These are phyloP conservation scores for Argyra leucocephala DNA, from an alignment of 2,888 invertebrate genomes.

Conservation along the genomic window DNA sequence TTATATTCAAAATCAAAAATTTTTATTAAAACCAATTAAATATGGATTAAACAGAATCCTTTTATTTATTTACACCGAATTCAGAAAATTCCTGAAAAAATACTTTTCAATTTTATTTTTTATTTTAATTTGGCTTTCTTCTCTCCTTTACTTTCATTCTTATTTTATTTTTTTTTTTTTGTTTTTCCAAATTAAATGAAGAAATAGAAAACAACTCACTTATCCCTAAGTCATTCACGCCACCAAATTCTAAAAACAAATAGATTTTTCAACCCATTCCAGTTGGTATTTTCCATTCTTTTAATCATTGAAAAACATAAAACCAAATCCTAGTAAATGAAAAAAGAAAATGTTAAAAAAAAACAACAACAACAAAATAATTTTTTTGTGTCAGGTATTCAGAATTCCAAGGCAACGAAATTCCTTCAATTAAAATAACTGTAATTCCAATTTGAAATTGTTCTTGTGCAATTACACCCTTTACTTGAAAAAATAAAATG, in stretches of 20 bases:
- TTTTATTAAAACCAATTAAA: no score
- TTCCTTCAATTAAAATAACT: not conserved
- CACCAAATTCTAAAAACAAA: not conserved
- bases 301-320: not conserved
- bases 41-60: no score
- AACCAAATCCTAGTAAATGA: no score
- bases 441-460: not conserved
- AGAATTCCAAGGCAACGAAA: not conserved
- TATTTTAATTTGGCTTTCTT: no score
- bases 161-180: no score
- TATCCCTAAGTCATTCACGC: not conserved
- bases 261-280: not conserved
- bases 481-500: not conserved
- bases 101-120: no score
- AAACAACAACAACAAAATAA: not conserved
- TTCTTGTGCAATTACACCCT: conserved; percentile 1
- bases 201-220: not conserved
- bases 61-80: no score
- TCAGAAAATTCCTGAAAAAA: no score
- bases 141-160: no score
- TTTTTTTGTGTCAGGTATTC: not conserved
- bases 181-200: not conserved
- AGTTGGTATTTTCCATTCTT: not conserved
- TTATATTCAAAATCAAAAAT: no score
- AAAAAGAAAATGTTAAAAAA: not conserved